These are phyloP conservation scores for Prolemur simus DNA, from an alignment of 2,113 vertebrate species.

Conservation along the genomic window DNA sequence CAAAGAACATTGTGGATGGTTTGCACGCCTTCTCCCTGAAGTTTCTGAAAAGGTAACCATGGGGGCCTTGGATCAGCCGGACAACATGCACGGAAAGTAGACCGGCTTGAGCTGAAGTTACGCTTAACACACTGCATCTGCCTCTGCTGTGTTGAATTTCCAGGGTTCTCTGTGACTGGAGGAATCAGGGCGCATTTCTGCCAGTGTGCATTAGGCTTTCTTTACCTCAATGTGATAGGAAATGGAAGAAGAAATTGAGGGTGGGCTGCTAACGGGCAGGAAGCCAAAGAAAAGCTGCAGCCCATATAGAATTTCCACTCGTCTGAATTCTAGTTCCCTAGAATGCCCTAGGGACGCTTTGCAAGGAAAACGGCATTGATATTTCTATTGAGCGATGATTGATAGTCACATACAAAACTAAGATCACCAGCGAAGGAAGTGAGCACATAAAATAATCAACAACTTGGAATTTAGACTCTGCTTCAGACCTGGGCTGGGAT, in stretches of 20 bases:
- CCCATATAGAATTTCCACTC: no score
- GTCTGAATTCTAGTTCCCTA: no score
- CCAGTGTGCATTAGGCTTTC: not conserved
- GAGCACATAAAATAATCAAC: fast-evolving
- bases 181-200: not conserved
- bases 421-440: not conserved
- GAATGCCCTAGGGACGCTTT: not conserved
- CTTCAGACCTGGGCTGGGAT: not conserved
- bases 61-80: no score
- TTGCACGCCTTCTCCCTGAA: not conserved
- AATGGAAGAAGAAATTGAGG: not conserved
- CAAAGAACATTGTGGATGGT: not conserved
- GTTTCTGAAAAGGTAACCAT: not conserved
- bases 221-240: not conserved
- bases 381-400: not conserved
- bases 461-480: not conserved
- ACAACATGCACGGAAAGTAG: no score
- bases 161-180: not conserved
- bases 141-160: not conserved
- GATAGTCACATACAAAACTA: no score
- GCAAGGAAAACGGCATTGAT: not conserved
- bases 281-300: not conserved
- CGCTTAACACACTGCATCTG: not conserved
- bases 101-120: not conserved
- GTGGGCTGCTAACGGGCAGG: not conserved